phyloP scores from a whole-genome alignment of 2,797 vertebrate species.

The Ataeniobius toweri region DNA sequence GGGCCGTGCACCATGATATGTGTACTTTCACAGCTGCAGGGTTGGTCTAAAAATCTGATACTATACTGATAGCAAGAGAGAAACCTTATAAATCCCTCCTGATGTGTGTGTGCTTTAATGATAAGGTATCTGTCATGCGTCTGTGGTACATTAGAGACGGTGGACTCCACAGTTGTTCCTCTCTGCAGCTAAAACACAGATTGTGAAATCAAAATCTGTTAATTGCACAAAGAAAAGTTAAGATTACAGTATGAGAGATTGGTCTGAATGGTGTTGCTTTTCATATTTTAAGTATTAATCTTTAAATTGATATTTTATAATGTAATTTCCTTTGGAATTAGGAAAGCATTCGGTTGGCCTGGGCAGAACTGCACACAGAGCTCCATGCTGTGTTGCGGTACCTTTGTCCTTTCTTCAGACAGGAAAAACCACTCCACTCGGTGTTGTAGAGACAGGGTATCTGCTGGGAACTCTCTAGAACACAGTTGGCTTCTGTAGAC shows the following conservation, averaged over 20 bases:
- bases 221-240: background rate
- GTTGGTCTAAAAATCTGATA: slow-evolving; percentile 51
- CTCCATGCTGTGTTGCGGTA: no score
- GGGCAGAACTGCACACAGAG: no score
- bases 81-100: slow-evolving; percentile 33
- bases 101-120: slow-evolving; percentile 18
- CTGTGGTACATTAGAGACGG: background rate
- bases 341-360: no score
- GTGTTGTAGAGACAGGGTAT: no score
- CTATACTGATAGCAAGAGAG: slow-evolving; percentile 21
- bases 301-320: background rate
- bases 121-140: slow-evolving; percentile 14
- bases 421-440: no score
- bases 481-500: no score
- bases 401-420: no score
- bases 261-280: background rate
- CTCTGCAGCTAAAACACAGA: slow-evolving; percentile 24
- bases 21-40: slow-evolving; percentile 15
- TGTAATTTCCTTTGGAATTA: no score
- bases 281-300: background rate
- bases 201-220: background rate
- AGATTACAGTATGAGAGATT: background rate
- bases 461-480: no score
- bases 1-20: background rate
- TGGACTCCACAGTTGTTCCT: background rate